Evolutionary conservation across 2,888 invertebrate genomes (phyloP).

Genomic region (Drosophila meridiana): DNA sequence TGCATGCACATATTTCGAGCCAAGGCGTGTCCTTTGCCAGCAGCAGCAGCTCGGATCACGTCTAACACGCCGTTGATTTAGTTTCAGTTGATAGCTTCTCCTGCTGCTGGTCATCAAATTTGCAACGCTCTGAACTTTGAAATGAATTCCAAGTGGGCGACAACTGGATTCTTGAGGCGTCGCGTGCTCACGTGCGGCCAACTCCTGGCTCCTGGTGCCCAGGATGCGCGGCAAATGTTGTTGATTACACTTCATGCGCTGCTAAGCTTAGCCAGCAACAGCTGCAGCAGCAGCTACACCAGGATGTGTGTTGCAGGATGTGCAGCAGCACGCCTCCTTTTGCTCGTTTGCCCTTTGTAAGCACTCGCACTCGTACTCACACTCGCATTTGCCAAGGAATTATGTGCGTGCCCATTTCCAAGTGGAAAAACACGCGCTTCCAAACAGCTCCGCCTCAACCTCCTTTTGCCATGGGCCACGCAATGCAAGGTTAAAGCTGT

Average conservation of each 20-base stretch:
- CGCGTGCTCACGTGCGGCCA: conserved; percentile 51
- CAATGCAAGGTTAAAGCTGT: conserved; percentile 43
- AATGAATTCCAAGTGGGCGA: conserved; percentile 65
- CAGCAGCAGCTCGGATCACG: conserved; percentile 50
- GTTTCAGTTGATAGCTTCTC: conserved; percentile 42
- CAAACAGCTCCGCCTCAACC: not conserved
- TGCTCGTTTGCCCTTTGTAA: conserved; percentile 28
- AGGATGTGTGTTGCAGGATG: conserved; percentile 42
- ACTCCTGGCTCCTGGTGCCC: conserved; percentile 18
- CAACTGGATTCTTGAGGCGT: conserved; percentile 29
- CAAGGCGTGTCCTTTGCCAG: conserved; percentile 34
- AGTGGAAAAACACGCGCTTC: conserved; percentile 24
- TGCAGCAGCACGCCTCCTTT: conserved; percentile 41
- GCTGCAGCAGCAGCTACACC: conserved; percentile 33
- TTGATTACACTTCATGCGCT: conserved; percentile 77
- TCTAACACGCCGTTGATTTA: conserved; percentile 68
- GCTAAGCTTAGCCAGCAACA: conserved; percentile 60
- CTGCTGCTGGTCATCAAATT: conserved; percentile 72
- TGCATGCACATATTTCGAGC: conserved; percentile 34
- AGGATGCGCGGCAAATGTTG: conserved; percentile 57
- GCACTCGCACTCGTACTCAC: conserved; percentile 32
- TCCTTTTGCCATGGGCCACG: conserved; percentile 20
- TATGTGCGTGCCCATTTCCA: conserved; percentile 71
- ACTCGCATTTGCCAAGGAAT: conserved; percentile 49
- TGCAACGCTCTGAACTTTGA: conserved; percentile 69